Base-by-base conservation (phyloP, 2,113 vertebrate species). In the Acrocephalus arundinaceus region DNA sequence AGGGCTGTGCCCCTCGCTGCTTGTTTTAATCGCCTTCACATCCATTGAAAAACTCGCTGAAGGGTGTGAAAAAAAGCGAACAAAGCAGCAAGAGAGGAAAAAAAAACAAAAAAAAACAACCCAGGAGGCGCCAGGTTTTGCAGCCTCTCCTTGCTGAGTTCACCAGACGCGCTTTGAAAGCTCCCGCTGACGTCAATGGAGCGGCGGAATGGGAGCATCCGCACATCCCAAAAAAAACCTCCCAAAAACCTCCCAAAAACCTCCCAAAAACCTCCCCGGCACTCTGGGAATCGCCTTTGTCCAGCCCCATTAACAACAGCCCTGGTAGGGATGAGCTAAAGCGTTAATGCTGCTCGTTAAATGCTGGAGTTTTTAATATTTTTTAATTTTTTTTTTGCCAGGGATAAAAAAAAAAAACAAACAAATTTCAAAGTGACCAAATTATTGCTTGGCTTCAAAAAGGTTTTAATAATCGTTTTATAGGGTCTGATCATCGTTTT, bases 171-270 rank as follows among this genome's bases (percentile, higher is more conserved):
- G 97, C 85, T 95, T 46, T 89, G 94, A 97, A 94, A 92, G 90
- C 98, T 98, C 97, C 75, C 37, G 30, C 71, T 98, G 98, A 98
- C 98, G 97, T 98, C 98, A 98, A 96, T 97, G 95, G 96, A 95
- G 89, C 94, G 68, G 97, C 65, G 87, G 91, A 97, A 97, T 16
- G 92, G 93, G 97, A 97, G 97, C 97, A 97, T 46, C 77, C 33
- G 94, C 97, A 49, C 73, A 90, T 93, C 95, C 43, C 74, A 39
- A 39, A 39, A 39, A 39, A 39, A 39, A 39, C 37, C 37, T 39
- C 37, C 37, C 37, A 39, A 39, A 39, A 39, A 39, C 37, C 8
- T 39, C 37, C 37, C 30, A 9, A n/a, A n/a, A n/a, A n/a, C n/a
- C n/a, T n/a, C n/a, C n/a, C n/a, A n/a, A 37, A 71, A 74, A 11